Evolutionary conservation across 1,140 invertebrate genomes (phyloP).

Genomic region (Trichonephila clavata): DNA sequence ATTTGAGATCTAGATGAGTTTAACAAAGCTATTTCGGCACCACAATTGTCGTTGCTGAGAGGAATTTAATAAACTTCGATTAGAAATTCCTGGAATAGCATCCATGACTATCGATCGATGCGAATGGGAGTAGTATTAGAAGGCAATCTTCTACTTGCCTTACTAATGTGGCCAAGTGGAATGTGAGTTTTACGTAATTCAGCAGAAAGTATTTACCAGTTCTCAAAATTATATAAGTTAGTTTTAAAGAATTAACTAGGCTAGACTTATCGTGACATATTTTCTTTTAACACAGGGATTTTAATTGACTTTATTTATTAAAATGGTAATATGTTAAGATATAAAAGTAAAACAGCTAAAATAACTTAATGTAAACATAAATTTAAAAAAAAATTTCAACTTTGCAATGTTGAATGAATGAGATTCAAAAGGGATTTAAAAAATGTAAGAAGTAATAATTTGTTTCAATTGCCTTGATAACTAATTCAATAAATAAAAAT

Average conservation of each 20-base stretch:
- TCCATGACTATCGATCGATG: constrained; percentile 35
- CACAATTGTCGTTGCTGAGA: constrained; percentile 60
- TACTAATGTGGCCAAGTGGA: constrained; percentile 37
- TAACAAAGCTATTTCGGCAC: constrained; percentile 15
- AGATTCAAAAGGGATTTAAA: too few relatives aligned
- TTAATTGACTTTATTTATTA: too few relatives aligned
- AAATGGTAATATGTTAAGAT: too few relatives aligned
- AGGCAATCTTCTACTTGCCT: background rate
- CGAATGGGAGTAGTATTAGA: background rate
- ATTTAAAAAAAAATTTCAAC: too few relatives aligned
- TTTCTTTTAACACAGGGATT: background rate
- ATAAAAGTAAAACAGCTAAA: too few relatives aligned
- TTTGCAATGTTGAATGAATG: too few relatives aligned
- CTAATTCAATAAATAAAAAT: too few relatives aligned
- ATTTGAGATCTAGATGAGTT: background rate
- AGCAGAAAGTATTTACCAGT: constrained; percentile 23
- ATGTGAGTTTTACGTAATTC: constrained; percentile 37
- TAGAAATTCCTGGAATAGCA: constrained; percentile 74
- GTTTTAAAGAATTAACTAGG: background rate
- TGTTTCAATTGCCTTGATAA: too few relatives aligned
- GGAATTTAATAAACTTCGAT: constrained; percentile 76
- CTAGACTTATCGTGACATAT: background rate
- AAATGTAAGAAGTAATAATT: too few relatives aligned
- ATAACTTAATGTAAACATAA: too few relatives aligned
- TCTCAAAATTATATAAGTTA: constrained; percentile 34